Base-by-base conservation (phyloP, 2,888 invertebrate species). In the Pristionchus japonicus region DNA sequence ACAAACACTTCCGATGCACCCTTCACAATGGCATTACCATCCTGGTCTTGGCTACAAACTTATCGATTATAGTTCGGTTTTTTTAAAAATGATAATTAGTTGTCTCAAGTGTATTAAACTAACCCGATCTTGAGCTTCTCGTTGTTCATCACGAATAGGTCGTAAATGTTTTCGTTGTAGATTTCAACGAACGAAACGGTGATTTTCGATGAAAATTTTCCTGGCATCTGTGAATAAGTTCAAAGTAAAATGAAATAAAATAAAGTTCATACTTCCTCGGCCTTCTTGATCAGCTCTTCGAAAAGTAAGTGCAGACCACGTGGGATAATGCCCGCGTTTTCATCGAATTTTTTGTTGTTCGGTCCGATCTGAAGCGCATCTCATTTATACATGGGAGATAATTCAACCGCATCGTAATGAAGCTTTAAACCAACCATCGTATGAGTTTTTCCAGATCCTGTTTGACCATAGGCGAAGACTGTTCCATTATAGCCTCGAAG, bases 391-490 rank as follows among this genome's bases (percentile, higher is more conserved):
- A 67, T 31, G 40, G n/a, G n/a, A n/a, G n/a, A n/a, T n/a, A n/a
- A n/a, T n/a, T n/a, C n/a, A n/a, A n/a, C n/a, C n/a, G n/a, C n/a
- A n/a, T n/a, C n/a, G n/a, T n/a, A n/a, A n/a, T n/a, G n/a, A n/a
- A n/a, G n/a, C n/a, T n/a, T n/a, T n/a, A n/a, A n/a, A n/a, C n/a
- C n/a, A n/a, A 95, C 88, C 95, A 95, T 95, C 7, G 95, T 95
- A 90, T 94, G 95, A 1, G 95, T 95, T 90, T 95, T 95, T 9
- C 95, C 95, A 37, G 95, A 95, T 57, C 91, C 95, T 23, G 95
- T 95, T 92, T 95, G 95, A 0, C 95, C 95, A 92, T 95, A 95
- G 2, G 95, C 95, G 93, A 95, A 95, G 86, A 95, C 95, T 7
- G 95, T 95, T 2, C 95, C 95, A 92, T 95, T 95, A 91, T 95